These are phyloP conservation scores for Tipula vernalis DNA, from an alignment of 2,888 invertebrate species.

Conservation along the genomic window DNA sequence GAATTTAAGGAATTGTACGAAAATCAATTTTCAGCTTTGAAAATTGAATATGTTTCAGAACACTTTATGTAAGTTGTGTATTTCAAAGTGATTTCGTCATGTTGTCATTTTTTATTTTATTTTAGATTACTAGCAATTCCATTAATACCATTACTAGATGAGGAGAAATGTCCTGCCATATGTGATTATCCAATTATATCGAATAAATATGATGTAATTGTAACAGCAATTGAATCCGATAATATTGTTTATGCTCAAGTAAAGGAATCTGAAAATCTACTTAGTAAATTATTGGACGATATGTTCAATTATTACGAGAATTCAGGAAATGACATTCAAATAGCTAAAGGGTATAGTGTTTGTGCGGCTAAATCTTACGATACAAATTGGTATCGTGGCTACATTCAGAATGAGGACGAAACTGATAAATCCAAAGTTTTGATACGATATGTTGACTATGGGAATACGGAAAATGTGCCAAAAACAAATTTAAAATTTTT, in stretches of 20 bases:
- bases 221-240: constrained; percentile 45
- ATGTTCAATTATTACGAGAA: constrained; percentile 43
- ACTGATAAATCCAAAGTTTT: constrained; percentile 39
- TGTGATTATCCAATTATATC: constrained; percentile 51
- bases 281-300: constrained; percentile 43
- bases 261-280: constrained; percentile 33
- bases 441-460: constrained; percentile 52
- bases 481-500: constrained; percentile 36
- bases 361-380: constrained; percentile 52
- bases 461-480: constrained; percentile 47
- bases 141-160: constrained; percentile 36
- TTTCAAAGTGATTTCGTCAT: neutral
- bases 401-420: constrained; percentile 27
- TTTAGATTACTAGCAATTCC: constrained; percentile 53
- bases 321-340: constrained; percentile 29
- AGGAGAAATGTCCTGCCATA: constrained; percentile 35
- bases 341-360: constrained; percentile 39
- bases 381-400: constrained; percentile 58
- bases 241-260: constrained; percentile 54
- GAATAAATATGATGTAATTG: constrained; percentile 44
- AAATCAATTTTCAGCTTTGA: constrained; percentile 30
- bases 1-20: constrained; percentile 40
- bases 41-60: constrained; percentile 29
- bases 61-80: constrained; percentile 30
- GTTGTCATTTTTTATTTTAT: constrained; percentile 17